A percentile compares a stretch with the other conserved stretches of the same genome.
phyloP scores from a whole-genome alignment of 1,140 invertebrate genomes.

The Acromyrmex heyeri region DNA sequence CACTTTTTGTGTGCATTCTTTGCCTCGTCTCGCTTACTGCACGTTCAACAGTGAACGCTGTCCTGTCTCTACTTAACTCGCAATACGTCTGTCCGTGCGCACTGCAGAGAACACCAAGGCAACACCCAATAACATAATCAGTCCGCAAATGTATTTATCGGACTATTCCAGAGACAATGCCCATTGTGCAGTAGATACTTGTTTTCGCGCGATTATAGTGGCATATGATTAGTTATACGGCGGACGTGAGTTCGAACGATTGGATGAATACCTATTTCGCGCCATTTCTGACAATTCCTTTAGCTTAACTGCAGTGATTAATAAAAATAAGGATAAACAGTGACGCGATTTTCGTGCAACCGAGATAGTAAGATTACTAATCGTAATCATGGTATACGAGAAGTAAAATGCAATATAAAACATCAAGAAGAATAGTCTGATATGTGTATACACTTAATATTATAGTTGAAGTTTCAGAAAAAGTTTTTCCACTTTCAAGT shows the following conservation, averaged over 20 bases:
- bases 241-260: background rate
- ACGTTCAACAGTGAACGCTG: conserved; percentile 47
- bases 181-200: conserved; percentile 74
- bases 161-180: conserved; percentile 74
- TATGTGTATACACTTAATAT: background rate
- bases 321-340: background rate
- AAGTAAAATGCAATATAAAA: conserved; percentile 16
- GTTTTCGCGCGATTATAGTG: conserved; percentile 66
- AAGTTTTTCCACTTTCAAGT: background rate
- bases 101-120: conserved; percentile 42
- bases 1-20: conserved; percentile 44
- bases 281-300: background rate
- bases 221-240: conserved; percentile 48
- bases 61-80: conserved; percentile 71
- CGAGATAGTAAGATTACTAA: background rate
- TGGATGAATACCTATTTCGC: background rate
- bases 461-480: conserved; percentile 17
- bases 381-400: background rate
- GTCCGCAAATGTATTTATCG: conserved; percentile 77
- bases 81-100: conserved; percentile 73
- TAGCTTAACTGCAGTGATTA: background rate
- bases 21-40: conserved; percentile 24
- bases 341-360: background rate
- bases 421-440: background rate
- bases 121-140: conserved; percentile 80